Percentiles rank a stretch among this genome's conserved stretches.
phyloP scores from a whole-genome alignment of 2,113 vertebrate species.

The Phyllopteryx taeniolatus region DNA sequence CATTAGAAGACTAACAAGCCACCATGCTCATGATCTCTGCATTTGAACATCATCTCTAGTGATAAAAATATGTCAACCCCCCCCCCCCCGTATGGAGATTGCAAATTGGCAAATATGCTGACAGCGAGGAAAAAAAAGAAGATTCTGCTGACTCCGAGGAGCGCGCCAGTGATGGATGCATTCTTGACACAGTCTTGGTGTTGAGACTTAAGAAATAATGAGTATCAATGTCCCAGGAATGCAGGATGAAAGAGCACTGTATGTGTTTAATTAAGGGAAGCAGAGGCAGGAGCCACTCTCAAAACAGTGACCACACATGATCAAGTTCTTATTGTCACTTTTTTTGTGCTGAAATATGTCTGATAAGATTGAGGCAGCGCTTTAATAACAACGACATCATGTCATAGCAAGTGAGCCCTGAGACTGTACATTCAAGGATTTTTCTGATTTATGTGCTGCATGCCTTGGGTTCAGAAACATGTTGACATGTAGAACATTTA shows the following conservation, averaged over 20 bases:
- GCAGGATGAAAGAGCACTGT: conserved; percentile 89
- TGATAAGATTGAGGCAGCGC: conserved; percentile 59
- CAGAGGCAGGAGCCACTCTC: conserved; percentile 82
- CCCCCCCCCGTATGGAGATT: conserved; percentile 81
- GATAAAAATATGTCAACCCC: conserved; percentile 90
- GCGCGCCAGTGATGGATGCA: conserved; percentile 89
- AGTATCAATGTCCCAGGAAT: conserved; percentile 98
- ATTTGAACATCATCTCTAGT: conserved; percentile 91
- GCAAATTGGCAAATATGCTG: conserved; percentile 97
- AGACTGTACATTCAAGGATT: conserved; percentile 9
- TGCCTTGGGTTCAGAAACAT: conserved; percentile 33
- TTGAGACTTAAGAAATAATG: conserved; percentile 99
- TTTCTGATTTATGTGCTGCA: background rate
- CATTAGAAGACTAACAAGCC: conserved; percentile 89
- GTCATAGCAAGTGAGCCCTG: conserved; percentile 41
- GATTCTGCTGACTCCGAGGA: conserved; percentile 78
- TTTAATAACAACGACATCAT: conserved; percentile 70
- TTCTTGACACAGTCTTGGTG: conserved; percentile 99
- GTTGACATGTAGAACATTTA: conserved; percentile 20
- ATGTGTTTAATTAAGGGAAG: conserved; percentile 97
- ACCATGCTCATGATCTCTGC: conserved; percentile 92
- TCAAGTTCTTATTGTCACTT: conserved; percentile 91
- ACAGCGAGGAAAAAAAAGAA: conserved; percentile 73
- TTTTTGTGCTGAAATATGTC: conserved; percentile 79
- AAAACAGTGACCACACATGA: conserved; percentile 95